A percentile compares a stretch with the other conserved stretches of the same genome.
phyloP scores from a whole-genome alignment of 2,888 invertebrate genomes.

The Aleiodes testaceus region DNA sequence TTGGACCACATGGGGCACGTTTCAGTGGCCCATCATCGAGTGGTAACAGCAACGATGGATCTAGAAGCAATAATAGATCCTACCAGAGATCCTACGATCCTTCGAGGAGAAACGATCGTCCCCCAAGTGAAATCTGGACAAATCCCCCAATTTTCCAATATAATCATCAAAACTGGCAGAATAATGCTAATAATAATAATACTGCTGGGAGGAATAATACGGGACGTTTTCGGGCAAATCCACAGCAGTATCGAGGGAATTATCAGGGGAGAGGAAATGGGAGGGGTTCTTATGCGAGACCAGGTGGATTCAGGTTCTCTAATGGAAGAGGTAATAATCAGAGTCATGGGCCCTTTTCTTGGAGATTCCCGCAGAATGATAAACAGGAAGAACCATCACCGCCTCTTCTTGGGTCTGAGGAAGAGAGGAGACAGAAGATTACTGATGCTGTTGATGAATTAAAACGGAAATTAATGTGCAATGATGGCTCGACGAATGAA shows the following conservation, averaged over 20 bases:
- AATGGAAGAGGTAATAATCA: conserved; percentile 36
- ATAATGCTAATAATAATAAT: not conserved
- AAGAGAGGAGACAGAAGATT: conserved; percentile 67
- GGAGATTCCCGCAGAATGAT: not conserved
- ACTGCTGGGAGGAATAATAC: not conserved
- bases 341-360: conserved; percentile 12
- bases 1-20: conserved; percentile 57
- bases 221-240: not conserved
- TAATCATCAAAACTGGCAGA: not conserved
- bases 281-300: conserved; percentile 5
- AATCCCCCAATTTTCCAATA: not conserved
- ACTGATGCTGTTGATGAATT: conserved; percentile 66
- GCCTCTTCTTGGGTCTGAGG: conserved; percentile 65
- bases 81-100: not conserved
- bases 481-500: conserved; percentile 57
- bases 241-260: not conserved
- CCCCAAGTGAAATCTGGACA: not conserved
- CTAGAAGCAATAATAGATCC: conserved; percentile 19
- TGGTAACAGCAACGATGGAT: conserved; percentile 1
- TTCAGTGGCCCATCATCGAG: conserved; percentile 12
- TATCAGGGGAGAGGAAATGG: conserved; percentile 4
- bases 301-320: conserved; percentile 13
- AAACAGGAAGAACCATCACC: conserved; percentile 51
- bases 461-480: conserved; percentile 63
- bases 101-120: conserved; percentile 5